These are phyloP conservation scores for Hydrolagus colliei DNA, from an alignment of 2,797 vertebrate species.

Conservation along the genomic window DNA sequence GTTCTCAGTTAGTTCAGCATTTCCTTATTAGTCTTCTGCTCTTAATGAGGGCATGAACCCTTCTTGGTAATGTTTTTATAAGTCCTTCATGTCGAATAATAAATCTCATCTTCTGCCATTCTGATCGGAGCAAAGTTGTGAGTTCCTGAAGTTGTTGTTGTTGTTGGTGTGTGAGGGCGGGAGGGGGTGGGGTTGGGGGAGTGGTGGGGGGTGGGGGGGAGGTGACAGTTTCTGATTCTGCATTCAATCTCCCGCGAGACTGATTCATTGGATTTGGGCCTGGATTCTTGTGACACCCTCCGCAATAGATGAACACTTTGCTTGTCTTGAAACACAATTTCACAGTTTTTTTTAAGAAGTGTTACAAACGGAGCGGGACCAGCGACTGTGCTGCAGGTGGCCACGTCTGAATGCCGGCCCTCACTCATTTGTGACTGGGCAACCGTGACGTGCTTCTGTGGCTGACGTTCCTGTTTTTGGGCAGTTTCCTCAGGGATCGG, in stretches of 20 bases:
- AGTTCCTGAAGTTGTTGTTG: background rate
- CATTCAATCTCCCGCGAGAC: background rate
- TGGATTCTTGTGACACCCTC: background rate
- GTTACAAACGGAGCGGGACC: background rate
- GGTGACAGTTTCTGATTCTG: background rate
- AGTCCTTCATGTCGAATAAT: background rate
- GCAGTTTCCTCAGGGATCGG: constrained; percentile 14
- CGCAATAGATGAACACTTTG: background rate
- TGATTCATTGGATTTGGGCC: background rate
- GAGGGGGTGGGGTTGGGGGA: no score
- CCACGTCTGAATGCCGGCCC: background rate
- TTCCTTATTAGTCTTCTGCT: background rate
- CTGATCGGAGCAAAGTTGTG: background rate
- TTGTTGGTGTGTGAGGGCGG: background rate
- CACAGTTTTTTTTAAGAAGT: constrained; percentile 9
- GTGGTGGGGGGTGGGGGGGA: no score
- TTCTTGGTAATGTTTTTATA: background rate
- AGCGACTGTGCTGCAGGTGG: background rate
- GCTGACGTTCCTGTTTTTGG: constrained; percentile 19
- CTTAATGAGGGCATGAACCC: background rate
- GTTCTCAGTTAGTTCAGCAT: constrained; percentile 7
- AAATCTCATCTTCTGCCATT: background rate
- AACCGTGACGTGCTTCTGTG: background rate
- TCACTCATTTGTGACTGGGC: background rate
- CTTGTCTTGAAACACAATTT: constrained; percentile 8